A percentile compares a stretch with the other conserved stretches of the same genome.
Evolutionary conservation across 2,113 vertebrate genomes (phyloP).

Genomic region (Syngnathus typhle): DNA sequence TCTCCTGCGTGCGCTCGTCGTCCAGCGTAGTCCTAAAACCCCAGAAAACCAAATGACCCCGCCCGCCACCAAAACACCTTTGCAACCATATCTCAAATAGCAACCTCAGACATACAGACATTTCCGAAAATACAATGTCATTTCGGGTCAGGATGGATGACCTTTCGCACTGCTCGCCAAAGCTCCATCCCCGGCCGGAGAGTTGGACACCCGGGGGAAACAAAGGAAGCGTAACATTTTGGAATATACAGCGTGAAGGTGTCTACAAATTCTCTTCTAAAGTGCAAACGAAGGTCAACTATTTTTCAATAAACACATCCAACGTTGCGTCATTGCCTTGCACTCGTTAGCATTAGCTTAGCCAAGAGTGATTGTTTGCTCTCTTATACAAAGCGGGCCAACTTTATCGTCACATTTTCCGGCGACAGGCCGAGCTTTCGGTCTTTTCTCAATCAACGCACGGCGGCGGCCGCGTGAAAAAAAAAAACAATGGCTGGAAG

Average conservation of each 20-base stretch:
- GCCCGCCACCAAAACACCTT: neutral
- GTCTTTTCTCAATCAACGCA: constrained; percentile 35
- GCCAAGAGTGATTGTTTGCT: neutral
- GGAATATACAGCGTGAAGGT: neutral
- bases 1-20: constrained; percentile 85
- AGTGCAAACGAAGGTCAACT: neutral
- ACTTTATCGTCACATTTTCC: constrained; percentile 50
- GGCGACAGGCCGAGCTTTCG: constrained; percentile 16
- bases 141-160: neutral
- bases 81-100: neutral
- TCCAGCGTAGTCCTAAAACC: constrained; percentile 86
- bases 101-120: neutral
- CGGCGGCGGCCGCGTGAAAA: constrained; percentile 25
- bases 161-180: neutral
- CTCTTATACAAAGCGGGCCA: neutral
- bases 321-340: neutral
- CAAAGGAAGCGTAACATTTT: no score
- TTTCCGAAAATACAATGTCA: neutral
- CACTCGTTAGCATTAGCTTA: neutral
- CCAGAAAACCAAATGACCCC: constrained; percentile 75
- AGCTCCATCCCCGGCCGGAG: neutral
- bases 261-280: neutral
- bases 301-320: neutral
- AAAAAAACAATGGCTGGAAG: constrained; percentile 18
- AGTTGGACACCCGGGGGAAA: no score